These are phyloP conservation scores for Hirtodrosophila alboralis DNA, from an alignment of 2,888 invertebrate species.

Conservation along the genomic window DNA sequence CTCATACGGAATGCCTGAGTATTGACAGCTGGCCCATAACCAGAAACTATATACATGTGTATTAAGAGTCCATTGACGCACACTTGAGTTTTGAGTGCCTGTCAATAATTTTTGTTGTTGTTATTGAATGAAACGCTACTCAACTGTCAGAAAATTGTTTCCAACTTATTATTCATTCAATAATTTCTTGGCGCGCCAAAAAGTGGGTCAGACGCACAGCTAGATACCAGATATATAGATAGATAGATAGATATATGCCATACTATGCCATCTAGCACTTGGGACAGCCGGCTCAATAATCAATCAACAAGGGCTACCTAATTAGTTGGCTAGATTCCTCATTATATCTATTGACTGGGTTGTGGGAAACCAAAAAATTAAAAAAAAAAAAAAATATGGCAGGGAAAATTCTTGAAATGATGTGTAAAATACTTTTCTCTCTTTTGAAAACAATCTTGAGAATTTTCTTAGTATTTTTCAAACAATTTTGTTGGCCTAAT, in stretches of 20 bases:
- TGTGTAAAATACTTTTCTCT: constrained; percentile 36
- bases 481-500: constrained; percentile 16
- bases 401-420: constrained; percentile 47
- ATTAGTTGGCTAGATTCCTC: constrained; percentile 37
- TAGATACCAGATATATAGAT: constrained; percentile 16
- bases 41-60: background rate
- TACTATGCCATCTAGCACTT: constrained; percentile 14
- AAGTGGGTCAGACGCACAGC: constrained; percentile 61
- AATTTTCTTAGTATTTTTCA: constrained; percentile 1
- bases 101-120: constrained; percentile 58
- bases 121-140: constrained; percentile 51
- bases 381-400: too few species aligned
- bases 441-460: constrained; percentile 3
- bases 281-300: constrained; percentile 41
- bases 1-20: constrained; percentile 22
- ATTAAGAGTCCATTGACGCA: constrained; percentile 57
- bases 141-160: constrained; percentile 58
- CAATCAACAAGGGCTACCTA: constrained; percentile 65
- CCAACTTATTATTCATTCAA: constrained; percentile 67
- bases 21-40: constrained; percentile 41
- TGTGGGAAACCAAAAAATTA: constrained; percentile 35
- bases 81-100: constrained; percentile 66
- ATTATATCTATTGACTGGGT: constrained; percentile 9
- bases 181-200: constrained; percentile 55
- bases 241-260: constrained; percentile 23